These are phyloP conservation scores for Buathra laborator DNA, from an alignment of 2,888 invertebrate genomes.

Conservation along the genomic window DNA sequence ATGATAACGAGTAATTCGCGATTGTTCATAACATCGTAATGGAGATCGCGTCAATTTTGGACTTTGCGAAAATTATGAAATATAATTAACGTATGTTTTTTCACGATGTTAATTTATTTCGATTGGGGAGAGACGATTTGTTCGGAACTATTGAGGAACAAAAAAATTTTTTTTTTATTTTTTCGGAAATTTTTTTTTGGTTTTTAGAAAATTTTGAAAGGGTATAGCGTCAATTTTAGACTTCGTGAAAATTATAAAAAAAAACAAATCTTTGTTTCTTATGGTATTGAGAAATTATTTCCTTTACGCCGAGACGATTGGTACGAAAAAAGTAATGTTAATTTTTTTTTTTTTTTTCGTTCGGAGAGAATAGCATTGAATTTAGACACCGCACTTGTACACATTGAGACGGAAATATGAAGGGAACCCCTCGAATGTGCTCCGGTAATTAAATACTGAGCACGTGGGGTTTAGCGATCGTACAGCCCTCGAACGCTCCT, in stretches of 20 bases:
- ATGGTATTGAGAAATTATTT: not conserved
- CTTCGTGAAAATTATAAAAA: not conserved
- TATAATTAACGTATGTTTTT: not conserved
- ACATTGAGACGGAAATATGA: conserved; percentile 24
- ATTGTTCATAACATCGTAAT: not conserved
- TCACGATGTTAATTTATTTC: not conserved
- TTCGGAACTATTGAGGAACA: not conserved
- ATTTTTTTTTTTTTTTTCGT: not conserved
- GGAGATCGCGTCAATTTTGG: not conserved
- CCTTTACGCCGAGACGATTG: not conserved
- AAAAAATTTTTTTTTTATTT: no score
- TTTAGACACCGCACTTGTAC: conserved; percentile 38
- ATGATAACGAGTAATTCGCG: not conserved
- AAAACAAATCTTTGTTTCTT: not conserved
- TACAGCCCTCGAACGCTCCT: conserved; percentile 57
- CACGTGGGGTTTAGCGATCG: conserved; percentile 75
- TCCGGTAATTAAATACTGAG: conserved; percentile 82
- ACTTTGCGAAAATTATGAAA: not conserved
- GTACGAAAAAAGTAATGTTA: not conserved
- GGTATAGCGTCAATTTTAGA: not conserved
- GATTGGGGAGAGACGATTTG: not conserved
- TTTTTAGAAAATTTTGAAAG: no score
- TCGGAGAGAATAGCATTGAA: not conserved
- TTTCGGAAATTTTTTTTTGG: no score
- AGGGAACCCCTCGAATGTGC: conserved; percentile 59